Evolutionary conservation across 2,797 vertebrate species (phyloP).

Genomic region (Melopsittacus undulatus): DNA sequence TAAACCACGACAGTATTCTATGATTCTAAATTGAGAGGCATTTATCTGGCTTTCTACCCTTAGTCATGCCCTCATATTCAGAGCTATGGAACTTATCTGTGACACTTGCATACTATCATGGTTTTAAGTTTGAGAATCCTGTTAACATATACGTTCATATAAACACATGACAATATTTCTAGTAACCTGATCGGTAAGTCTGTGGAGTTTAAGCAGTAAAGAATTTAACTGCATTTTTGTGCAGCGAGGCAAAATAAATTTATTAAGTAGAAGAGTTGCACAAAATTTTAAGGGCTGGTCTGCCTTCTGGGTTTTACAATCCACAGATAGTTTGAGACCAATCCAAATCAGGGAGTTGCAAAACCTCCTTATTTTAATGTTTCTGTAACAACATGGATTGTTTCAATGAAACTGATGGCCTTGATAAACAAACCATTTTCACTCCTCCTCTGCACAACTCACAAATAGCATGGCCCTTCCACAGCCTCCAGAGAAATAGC

Average conservation of each 20-base stretch:
- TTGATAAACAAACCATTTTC: background rate
- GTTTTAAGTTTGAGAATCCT: background rate
- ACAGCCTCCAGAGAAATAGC: background rate
- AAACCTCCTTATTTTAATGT: background rate
- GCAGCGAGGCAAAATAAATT: background rate
- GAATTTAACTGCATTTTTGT: background rate
- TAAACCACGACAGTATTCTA: too few relatives aligned
- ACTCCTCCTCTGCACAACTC: background rate
- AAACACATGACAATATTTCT: background rate
- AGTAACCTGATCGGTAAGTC: background rate
- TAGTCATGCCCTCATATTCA: background rate
- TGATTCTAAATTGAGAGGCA: background rate
- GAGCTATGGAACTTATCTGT: too few relatives aligned
- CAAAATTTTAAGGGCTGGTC: background rate
- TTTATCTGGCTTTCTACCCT: background rate
- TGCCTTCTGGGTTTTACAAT: background rate
- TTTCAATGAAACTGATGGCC: background rate
- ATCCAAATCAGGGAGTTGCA: background rate
- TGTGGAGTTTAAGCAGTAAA: background rate
- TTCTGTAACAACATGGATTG: background rate
- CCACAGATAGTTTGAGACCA: background rate
- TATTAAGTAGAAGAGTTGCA: background rate
- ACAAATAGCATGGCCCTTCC: background rate
- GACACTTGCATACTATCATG: fast-evolving
- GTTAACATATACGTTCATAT: fast-evolving